Conservation (phyloP, 2,113 vertebrate species). For the Phocoena sinus region DNA sequence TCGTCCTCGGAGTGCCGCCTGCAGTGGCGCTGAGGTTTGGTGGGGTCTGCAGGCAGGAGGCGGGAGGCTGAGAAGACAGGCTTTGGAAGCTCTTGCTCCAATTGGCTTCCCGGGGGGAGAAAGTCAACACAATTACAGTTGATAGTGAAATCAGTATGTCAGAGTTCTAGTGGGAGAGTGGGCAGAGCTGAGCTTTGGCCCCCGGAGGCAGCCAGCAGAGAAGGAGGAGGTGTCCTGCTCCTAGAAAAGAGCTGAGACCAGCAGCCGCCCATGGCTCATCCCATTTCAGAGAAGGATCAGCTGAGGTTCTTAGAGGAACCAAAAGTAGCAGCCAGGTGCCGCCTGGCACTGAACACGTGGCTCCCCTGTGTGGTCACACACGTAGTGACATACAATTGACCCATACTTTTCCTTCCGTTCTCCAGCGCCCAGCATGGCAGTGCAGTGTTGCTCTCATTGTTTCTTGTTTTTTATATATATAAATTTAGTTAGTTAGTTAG, state of each 20-base stretch:
- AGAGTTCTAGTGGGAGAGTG: constrained; percentile 16
- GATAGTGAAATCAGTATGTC: constrained; percentile 40
- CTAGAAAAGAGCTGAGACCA: not conserved
- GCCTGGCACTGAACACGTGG: not conserved
- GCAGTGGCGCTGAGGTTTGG: not conserved
- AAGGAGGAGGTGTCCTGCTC: not conserved
- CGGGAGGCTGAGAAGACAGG: not conserved
- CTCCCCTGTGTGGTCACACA: too few species aligned
- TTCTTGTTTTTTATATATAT: not conserved
- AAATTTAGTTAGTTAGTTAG: too few species aligned
- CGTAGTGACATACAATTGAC: not conserved
- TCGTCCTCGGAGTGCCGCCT: not conserved
- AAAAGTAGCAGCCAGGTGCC: not conserved
- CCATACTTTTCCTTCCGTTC: rapidly evolving
- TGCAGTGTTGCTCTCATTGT: not conserved
- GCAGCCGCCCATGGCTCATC: not conserved
- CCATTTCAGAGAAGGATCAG: not conserved
- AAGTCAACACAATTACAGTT: constrained; percentile 8
- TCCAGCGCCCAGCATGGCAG: not conserved
- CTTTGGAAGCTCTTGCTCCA: not conserved
- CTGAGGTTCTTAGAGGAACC: not conserved
- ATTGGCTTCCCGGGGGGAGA: constrained; percentile 36
- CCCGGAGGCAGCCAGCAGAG: not conserved
- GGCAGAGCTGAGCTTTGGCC: not conserved
- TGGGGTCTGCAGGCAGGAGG: constrained; percentile 10